Percentiles rank a stretch among this genome's conserved stretches.
Evolutionary conservation across 2,113 vertebrate genomes (phyloP).

Genomic region (Mirounga angustirostris): DNA sequence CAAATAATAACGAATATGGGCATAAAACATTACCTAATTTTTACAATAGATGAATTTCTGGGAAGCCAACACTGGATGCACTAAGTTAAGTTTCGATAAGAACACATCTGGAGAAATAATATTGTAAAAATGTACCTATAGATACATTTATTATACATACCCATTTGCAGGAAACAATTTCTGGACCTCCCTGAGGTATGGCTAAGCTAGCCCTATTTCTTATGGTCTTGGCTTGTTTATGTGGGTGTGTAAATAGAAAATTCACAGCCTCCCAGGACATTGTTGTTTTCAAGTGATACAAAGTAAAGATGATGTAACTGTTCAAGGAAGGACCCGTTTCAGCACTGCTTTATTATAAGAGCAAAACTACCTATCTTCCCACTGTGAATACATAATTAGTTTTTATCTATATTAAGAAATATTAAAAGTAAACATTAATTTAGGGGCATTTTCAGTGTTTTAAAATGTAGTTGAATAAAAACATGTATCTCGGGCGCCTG

Average conservation of each 20-base stretch:
- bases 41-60: not conserved
- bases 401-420: not conserved
- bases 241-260: not conserved
- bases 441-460: not conserved
- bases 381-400: not conserved
- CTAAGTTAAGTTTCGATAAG: not conserved
- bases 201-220: not conserved
- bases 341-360: not conserved
- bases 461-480: conserved; percentile 15
- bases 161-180: not conserved
- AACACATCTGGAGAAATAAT: not conserved
- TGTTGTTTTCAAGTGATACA: not conserved
- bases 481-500: not conserved
- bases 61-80: not conserved
- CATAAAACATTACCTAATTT: not conserved
- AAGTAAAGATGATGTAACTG: not conserved
- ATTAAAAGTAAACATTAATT: not conserved
- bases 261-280: not conserved
- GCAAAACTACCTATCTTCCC: not conserved
- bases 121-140: not conserved
- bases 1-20: not conserved
- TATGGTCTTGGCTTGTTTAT: not conserved
- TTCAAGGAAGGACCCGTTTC: not conserved
- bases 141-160: not conserved
- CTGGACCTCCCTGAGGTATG: not conserved